Conservation (phyloP, 2,113 vertebrate genomes). For the Eretmochelys imbricata region DNA sequence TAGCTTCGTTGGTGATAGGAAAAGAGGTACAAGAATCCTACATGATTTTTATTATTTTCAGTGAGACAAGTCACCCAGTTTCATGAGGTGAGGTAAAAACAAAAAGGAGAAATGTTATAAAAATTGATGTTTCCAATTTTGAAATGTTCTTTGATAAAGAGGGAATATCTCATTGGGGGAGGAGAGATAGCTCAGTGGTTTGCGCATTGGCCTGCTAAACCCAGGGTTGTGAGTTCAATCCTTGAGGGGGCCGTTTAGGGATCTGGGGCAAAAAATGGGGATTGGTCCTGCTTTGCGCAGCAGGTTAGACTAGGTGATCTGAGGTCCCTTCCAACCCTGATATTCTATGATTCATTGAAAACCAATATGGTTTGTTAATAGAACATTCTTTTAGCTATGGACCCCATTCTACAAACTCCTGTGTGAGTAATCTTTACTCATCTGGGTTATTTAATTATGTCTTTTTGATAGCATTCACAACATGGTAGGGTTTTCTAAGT, state of each 20-base stretch:
- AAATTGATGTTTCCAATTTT: not conserved
- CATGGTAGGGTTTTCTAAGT: not conserved
- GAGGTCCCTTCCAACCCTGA: too few relatives aligned
- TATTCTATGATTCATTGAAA: not conserved
- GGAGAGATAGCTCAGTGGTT: too few relatives aligned
- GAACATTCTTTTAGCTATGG: not conserved
- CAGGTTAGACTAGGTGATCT: too few relatives aligned
- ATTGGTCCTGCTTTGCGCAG: too few relatives aligned
- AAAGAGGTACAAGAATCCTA: not conserved
- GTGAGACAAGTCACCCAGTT: not conserved
- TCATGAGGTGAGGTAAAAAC: not conserved
- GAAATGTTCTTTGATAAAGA: not conserved
- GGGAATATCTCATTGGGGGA: not conserved
- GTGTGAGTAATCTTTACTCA: not conserved
- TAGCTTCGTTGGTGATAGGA: rapidly evolving
- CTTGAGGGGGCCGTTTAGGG: too few relatives aligned
- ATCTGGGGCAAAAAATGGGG: too few relatives aligned
- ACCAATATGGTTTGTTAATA: not conserved
- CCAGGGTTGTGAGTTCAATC: too few relatives aligned
- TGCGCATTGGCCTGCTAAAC: too few relatives aligned
- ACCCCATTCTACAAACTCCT: not conserved
- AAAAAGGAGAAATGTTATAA: not conserved
- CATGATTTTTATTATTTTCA: not conserved
- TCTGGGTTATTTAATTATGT: rapidly evolving
- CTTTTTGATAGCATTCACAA: not conserved